Conservation (phyloP, 2,888 invertebrate genomes). For the Nyleta sp. region DNA sequence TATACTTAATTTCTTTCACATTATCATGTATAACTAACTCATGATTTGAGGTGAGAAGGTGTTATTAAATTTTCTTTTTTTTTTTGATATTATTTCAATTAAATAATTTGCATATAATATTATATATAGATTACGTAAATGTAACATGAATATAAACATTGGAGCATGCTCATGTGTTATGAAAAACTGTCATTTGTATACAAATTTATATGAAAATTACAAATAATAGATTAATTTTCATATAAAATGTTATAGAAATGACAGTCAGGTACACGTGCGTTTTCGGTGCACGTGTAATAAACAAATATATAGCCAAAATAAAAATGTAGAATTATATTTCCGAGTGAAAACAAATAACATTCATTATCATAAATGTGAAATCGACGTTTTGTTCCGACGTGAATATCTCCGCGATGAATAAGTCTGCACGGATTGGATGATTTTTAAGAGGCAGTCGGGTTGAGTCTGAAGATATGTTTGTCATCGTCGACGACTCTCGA, state of each 20-base stretch:
- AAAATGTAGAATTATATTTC: too few relatives aligned
- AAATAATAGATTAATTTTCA: too few relatives aligned
- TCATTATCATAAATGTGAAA: neutral
- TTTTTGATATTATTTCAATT: constrained; percentile 8
- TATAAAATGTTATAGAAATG: too few relatives aligned
- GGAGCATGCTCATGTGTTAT: too few relatives aligned
- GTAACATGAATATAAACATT: too few relatives aligned
- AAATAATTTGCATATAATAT: constrained; percentile 2
- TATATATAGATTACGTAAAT: too few relatives aligned
- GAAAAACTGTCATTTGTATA: too few relatives aligned
- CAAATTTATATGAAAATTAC: too few relatives aligned
- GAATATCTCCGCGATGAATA: constrained; percentile 22
- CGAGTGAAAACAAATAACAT: neutral
- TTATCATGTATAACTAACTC: neutral
- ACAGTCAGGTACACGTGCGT: too few relatives aligned
- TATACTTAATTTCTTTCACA: constrained; percentile 3
- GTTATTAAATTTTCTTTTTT: constrained; percentile 10
- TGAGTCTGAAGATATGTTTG: constrained; percentile 44
- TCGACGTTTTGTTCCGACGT: constrained; percentile 6
- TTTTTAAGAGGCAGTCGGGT: constrained; percentile 36
- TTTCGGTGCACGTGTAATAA: too few relatives aligned
- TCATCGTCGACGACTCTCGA: constrained; percentile 47
- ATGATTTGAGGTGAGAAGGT: constrained; percentile 26
- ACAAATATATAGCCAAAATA: too few relatives aligned
- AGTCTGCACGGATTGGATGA: constrained; percentile 11